These are phyloP conservation scores for Calonectris borealis DNA, from an alignment of 2,113 vertebrate species.

Conservation along the genomic window DNA sequence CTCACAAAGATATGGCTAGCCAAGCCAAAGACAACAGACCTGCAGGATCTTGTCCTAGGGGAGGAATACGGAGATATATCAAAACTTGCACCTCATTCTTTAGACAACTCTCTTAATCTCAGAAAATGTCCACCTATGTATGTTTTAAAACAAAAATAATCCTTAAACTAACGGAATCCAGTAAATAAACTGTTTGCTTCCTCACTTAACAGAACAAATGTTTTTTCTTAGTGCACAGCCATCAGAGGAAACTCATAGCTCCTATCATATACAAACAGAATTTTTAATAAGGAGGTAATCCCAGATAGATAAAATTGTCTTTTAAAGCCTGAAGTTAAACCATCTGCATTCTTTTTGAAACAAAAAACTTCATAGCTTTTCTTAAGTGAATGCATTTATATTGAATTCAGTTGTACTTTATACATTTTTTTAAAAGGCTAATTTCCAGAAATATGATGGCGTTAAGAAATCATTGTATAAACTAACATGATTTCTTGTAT, in stretches of 20 bases:
- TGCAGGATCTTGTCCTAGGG: not conserved
- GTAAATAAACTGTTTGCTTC: not conserved
- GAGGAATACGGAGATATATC: not conserved
- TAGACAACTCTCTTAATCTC: not conserved
- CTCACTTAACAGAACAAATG: not conserved
- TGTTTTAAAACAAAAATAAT: not conserved
- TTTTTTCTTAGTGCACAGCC: not conserved
- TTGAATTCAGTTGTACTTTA: not conserved
- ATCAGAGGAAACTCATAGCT: not conserved
- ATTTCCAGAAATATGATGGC: not conserved
- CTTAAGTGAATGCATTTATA: not conserved
- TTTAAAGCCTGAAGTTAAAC: not conserved
- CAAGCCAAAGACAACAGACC: not conserved
- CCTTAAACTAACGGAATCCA: not conserved
- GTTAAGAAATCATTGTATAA: not conserved
- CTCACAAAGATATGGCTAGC: not conserved
- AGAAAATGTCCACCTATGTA: not conserved
- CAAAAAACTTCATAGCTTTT: not conserved
- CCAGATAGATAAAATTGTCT: not conserved
- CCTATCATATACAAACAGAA: not conserved
- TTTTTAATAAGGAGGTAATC: not conserved
- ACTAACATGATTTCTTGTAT: not conserved
- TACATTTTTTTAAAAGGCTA: not conserved
- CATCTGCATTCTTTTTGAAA: not conserved
- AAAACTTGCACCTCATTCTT: not conserved